Evolutionary conservation across 2,888 invertebrate species (phyloP).

Genomic region (Coenonympha arcania): DNA sequence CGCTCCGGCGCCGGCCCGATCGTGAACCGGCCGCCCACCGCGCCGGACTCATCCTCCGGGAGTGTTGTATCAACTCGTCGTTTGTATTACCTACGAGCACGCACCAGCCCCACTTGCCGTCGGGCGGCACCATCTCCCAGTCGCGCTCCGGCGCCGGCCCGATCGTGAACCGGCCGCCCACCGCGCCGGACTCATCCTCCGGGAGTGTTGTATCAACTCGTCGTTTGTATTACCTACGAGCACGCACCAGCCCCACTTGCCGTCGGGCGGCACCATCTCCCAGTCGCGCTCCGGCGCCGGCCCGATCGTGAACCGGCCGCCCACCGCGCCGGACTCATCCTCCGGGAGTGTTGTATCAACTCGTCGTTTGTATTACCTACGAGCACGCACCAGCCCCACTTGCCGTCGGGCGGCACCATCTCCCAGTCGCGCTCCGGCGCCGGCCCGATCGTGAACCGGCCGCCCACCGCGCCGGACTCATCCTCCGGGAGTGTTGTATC

Average conservation of each 20-base stretch:
- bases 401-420: slow-evolving; percentile 86
- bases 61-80: too few relatives aligned
- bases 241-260: slow-evolving; percentile 90
- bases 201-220: too few relatives aligned
- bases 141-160: slow-evolving; percentile 70
- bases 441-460: slow-evolving; percentile 65
- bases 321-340: slow-evolving; percentile 49
- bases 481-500: too few relatives aligned
- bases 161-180: slow-evolving; percentile 60
- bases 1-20: slow-evolving; percentile 65
- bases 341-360: too few relatives aligned
- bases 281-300: slow-evolving; percentile 74
- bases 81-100: slow-evolving; percentile 78
- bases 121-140: slow-evolving; percentile 85
- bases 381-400: slow-evolving; percentile 88
- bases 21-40: slow-evolving; percentile 57
- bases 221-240: slow-evolving; percentile 76
- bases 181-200: slow-evolving; percentile 49
- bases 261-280: slow-evolving; percentile 86
- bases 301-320: slow-evolving; percentile 63
- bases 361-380: too few relatives aligned
- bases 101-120: slow-evolving; percentile 91
- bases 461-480: slow-evolving; percentile 45
- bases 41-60: slow-evolving; percentile 49
- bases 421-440: slow-evolving; percentile 77